Evolutionary conservation across 2,797 vertebrate genomes (phyloP), one percentile per base, ranked within the genome.

Genomic region (Sebastes glaucus): DNA sequence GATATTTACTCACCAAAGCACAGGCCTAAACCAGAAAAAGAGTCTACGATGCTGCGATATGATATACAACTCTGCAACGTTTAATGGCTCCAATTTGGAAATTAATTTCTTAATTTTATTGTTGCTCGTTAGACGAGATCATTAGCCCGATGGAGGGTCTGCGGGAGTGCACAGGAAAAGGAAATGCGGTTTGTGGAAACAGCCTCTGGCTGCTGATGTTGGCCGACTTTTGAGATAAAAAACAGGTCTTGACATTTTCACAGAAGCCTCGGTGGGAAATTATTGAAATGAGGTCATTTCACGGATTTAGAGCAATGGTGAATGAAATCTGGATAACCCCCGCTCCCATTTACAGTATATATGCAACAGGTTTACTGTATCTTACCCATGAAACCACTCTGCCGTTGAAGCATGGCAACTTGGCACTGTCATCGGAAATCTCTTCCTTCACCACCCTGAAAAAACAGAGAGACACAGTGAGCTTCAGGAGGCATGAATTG

Each of bases 391-490:
- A 97, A 33, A 99, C 97, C 32, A 97, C 97, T 90, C 97, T 93
- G 85, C 97, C 97, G 10, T 97, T 97, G 94, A 97, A 97, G 91
- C 97, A 97, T 2, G 97, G 97, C 64, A 97, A 88, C 90, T 94
- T 96, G 49, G 97, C 96, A 4, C 91, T 87, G 74, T 97, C 97
- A 2, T 99, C 98, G 0, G 98, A 99, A 88, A 99, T 98, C 89
- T 99, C 98, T 87, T 99, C 98, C 89, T 99, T 99, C 92, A 99
- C 98, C 92, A 99, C 98, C 89, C 95, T 95, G 92, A 67, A 88
- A 85, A 89, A 85, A 60, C 71, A 57, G 86, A 6, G 25, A 73
- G 63, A 70, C 28, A 80, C 14, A 67, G 74, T 60, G 25, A 87
- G 75, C 18, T 38, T 78, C n/a, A 77, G 71, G 7, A 68, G 30